Conservation (phyloP, 2,113 vertebrate species). For the Odocoileus virginianus region DNA sequence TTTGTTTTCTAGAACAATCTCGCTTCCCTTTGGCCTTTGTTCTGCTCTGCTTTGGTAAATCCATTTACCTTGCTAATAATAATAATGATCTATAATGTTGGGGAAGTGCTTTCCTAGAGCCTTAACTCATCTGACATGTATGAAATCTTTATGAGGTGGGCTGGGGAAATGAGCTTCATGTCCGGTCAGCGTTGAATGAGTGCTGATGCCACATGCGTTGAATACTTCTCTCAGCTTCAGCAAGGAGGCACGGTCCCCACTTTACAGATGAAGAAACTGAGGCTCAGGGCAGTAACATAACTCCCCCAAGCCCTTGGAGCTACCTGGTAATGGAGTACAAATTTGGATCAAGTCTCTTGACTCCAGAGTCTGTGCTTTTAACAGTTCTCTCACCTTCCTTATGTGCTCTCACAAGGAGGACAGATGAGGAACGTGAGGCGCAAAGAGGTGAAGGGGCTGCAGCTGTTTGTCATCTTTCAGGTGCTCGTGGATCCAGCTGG, state of each 20-base stretch:
- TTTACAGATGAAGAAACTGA: neutral
- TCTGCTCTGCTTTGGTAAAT: neutral
- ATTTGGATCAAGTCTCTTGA: neutral
- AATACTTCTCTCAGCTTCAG: neutral
- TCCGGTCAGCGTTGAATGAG: rapidly evolving
- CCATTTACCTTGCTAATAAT: neutral
- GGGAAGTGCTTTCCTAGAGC: neutral
- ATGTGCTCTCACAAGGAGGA: too few species aligned
- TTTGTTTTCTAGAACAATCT: neutral
- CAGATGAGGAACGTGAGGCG: neutral
- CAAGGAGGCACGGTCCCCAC: neutral
- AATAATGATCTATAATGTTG: neutral
- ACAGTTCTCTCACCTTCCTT: neutral
- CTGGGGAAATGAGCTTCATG: neutral
- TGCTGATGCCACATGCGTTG: neutral
- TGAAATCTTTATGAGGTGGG: neutral
- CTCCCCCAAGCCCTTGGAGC: neutral
- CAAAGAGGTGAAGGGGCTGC: neutral
- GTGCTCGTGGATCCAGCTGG: neutral
- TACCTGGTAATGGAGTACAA: neutral
- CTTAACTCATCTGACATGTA: rapidly evolving
- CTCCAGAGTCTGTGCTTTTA: neutral
- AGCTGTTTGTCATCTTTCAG: neutral
- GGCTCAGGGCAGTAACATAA: neutral
- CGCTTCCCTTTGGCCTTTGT: neutral